Percentiles rank a stretch among this genome's conserved stretches.
Evolutionary conservation across 2,888 invertebrate genomes (phyloP).

Genomic region (Ryuthela nishihirai): DNA sequence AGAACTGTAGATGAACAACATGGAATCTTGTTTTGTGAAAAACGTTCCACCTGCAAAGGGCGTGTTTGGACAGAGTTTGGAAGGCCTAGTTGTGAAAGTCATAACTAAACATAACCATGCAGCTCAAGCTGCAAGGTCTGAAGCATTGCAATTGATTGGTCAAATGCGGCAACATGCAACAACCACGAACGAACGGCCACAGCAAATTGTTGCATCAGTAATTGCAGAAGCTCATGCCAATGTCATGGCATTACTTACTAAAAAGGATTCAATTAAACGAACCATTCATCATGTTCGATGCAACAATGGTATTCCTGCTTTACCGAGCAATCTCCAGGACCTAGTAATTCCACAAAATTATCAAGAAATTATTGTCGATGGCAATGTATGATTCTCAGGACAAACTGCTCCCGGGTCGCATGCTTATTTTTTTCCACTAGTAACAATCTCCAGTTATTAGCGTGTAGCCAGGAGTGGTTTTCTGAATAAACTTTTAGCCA

Average conservation of each 20-base stretch:
- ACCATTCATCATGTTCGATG: slow-evolving; percentile 1
- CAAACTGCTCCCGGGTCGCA: background rate
- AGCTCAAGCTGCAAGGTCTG: slow-evolving; percentile 4
- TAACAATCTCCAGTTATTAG: background rate
- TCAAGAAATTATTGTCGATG: slow-evolving; percentile 6
- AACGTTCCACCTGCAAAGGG: slow-evolving; percentile 2
- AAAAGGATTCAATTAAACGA: slow-evolving; percentile 5
- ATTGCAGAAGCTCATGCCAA: slow-evolving; percentile 4
- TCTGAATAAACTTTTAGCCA: slow-evolving; percentile 3
- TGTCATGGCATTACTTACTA: slow-evolving; percentile 2
- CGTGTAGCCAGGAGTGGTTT: slow-evolving; percentile 1
- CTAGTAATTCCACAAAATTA: slow-evolving; percentile 5
- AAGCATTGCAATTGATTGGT: slow-evolving; percentile 10
- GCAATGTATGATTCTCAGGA: slow-evolving; percentile 8
- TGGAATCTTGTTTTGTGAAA: slow-evolving; percentile 3
- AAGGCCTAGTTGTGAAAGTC: slow-evolving; percentile 1
- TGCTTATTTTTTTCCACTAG: slow-evolving; percentile 6
- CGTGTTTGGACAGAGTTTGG: slow-evolving; percentile 2
- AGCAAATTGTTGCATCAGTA: slow-evolving; percentile 9
- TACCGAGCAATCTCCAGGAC: background rate
- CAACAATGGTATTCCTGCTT: background rate
- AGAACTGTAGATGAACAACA: slow-evolving; percentile 1
- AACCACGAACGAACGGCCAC: background rate
- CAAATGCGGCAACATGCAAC: slow-evolving; percentile 1
- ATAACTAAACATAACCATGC: slow-evolving; percentile 5